phyloP scores from a whole-genome alignment of 1,140 invertebrate species.

The Ptiloglossa arizonensis region DNA sequence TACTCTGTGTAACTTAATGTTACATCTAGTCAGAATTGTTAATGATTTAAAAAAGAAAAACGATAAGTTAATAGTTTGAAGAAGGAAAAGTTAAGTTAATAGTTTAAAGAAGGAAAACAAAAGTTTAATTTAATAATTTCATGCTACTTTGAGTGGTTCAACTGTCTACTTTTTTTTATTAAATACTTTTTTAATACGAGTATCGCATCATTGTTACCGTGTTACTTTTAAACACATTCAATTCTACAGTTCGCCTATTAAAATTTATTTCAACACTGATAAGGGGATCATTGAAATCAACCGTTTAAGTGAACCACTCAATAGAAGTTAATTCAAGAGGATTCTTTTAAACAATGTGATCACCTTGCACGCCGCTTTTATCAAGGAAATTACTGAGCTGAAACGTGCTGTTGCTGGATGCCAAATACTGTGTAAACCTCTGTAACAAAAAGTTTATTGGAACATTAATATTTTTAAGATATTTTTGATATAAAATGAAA shows the following conservation, averaged over 20 bases:
- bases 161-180: not conserved
- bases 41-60: not conserved
- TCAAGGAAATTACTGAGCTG: conserved; percentile 98
- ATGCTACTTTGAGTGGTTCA: conserved; percentile 13
- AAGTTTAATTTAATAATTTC: no score
- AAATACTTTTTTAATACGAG: not conserved
- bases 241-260: no score
- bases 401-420: conserved; percentile 99
- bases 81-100: no score
- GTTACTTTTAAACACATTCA: no score
- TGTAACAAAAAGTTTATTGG: conserved; percentile 81
- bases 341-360: conserved; percentile 66
- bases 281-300: not conserved
- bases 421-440: conserved; percentile 99
- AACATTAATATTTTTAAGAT: not conserved
- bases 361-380: conserved; percentile 97
- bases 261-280: not conserved
- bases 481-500: not conserved
- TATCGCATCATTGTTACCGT: no score
- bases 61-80: no score
- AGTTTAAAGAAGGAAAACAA: not conserved
- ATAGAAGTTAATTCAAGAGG: not conserved
- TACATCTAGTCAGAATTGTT: not conserved
- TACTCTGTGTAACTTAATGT: not conserved
- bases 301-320: conserved; percentile 29